These are phyloP conservation scores for Brenthis daphne DNA, from an alignment of 2,888 invertebrate genomes.

Conservation along the genomic window DNA sequence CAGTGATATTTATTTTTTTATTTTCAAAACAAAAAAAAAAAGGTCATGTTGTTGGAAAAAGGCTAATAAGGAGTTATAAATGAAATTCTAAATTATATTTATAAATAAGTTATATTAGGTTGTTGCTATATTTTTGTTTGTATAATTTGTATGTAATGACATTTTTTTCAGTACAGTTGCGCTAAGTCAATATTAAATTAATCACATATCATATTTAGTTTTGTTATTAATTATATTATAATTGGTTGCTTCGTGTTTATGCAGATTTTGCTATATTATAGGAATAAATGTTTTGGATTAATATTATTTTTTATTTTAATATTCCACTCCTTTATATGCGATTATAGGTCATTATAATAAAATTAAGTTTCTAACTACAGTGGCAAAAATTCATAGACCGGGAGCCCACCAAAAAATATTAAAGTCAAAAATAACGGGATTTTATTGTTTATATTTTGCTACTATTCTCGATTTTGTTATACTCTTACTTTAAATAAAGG, in stretches of 20 bases:
- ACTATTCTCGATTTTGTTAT: no score
- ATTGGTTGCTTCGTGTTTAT: constrained; percentile 78
- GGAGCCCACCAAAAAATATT: no score
- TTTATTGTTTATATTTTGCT: no score
- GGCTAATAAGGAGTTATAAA: constrained; percentile 52
- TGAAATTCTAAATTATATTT: constrained; percentile 74
- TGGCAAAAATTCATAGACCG: no score
- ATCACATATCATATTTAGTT: constrained; percentile 79
- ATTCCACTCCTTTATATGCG: no score
- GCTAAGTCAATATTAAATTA: constrained; percentile 73
- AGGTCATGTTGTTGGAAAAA: neutral
- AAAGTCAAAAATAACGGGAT: no score
- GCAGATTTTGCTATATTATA: constrained; percentile 67
- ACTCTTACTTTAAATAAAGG: no score
- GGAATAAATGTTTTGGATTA: constrained; percentile 75
- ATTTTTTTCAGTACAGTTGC: constrained; percentile 58
- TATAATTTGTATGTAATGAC: constrained; percentile 52
- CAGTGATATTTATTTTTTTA: neutral
- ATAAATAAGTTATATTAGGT: constrained; percentile 65
- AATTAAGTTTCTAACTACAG: no score
- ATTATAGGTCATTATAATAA: no score
- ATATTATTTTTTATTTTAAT: constrained; percentile 31
- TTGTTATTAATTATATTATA: constrained; percentile 75
- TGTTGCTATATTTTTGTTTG: constrained; percentile 64
- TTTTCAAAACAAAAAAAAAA: neutral